Evolutionary conservation across 2,888 invertebrate genomes (phyloP), one percentile per base, ranked within the genome.

Genomic region (Corbicula japonica): DNA sequence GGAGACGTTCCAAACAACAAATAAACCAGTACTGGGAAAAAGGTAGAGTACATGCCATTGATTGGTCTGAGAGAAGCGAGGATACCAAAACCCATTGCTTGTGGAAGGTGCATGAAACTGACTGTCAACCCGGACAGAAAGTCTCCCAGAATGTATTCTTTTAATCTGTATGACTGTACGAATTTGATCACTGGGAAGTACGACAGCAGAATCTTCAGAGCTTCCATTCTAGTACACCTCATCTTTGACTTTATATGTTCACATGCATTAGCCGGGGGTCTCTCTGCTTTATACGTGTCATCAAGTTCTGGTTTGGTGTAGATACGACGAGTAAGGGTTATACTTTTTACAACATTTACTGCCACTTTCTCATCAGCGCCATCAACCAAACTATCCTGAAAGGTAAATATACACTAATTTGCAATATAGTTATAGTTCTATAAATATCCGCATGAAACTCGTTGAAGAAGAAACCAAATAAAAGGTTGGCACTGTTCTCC

Each of bases 21-120:
- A 73, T 91, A 91, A 5, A 89, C 54, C 30, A 90, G 34, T 6
- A 90, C 86, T 2, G 90, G 88, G 66, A 88, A 90, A 78, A 91
- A 86, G 0, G 90, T 87, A 0, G 86, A 80, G 80, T 91, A 91
- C 41, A 91, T 82, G 1, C 91, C 91, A 61, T 87, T 71, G 6
- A 88, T 76, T 12, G 90, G 89, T 1, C 82, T 78, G 15, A 91
- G 77, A 18, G 85, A 85, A 12, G 91, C 87, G 23, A 91, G 84
- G 15, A 89, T 69, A 30, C 90, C 90, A 60, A 89, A 90, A 10
- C 89, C 91, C 76, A 91, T 86, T n/a, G 91, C 89, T 78, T 91
- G 92, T 1, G 92, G 91, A 26, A 92, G 86, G 71, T 92, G 91
- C 72, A 92, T 86, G 72, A 91, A 90, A n/a, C 88, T 90, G 18